These are phyloP conservation scores for Rhombomys opimus DNA, from an alignment of 2,113 vertebrate genomes.

Conservation along the genomic window DNA sequence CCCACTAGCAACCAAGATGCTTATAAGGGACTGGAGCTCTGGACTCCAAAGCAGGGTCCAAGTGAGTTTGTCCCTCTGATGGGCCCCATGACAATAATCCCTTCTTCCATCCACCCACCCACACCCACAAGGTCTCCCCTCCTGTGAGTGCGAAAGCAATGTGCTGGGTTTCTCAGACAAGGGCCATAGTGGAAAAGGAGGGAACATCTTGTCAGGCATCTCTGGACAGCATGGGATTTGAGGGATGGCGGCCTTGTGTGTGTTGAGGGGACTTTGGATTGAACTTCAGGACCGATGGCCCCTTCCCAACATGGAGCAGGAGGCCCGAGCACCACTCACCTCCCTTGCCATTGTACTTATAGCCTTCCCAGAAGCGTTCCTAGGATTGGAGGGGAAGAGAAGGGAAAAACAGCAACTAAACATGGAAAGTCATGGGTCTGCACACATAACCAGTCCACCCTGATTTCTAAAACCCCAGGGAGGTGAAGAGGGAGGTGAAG, in stretches of 20 bases:
- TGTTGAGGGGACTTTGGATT: neutral
- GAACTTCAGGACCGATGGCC: neutral
- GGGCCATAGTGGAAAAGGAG: neutral
- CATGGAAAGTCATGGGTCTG: neutral
- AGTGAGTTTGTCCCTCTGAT: neutral
- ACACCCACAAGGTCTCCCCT: neutral
- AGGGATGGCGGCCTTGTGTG: neutral
- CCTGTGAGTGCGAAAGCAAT: neutral
- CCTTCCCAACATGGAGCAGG: neutral
- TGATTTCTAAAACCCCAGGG: neutral
- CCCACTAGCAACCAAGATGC: conserved; percentile 43
- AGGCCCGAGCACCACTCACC: conserved; percentile 74
- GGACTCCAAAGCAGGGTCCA: neutral
- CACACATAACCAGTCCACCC: neutral
- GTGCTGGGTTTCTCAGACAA: neutral
- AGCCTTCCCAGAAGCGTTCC: conserved; percentile 81
- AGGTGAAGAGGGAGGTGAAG: neutral
- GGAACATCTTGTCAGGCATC: neutral
- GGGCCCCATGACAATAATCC: neutral
- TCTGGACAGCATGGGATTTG: neutral
- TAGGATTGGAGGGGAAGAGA: conserved; percentile 16
- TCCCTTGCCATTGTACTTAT: conserved; percentile 83
- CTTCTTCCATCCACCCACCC: neutral
- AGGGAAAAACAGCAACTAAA: neutral
- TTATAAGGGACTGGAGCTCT: neutral